Evolutionary conservation across 2,797 vertebrate species (phyloP).

Genomic region (Typhlichthys subterraneus): DNA sequence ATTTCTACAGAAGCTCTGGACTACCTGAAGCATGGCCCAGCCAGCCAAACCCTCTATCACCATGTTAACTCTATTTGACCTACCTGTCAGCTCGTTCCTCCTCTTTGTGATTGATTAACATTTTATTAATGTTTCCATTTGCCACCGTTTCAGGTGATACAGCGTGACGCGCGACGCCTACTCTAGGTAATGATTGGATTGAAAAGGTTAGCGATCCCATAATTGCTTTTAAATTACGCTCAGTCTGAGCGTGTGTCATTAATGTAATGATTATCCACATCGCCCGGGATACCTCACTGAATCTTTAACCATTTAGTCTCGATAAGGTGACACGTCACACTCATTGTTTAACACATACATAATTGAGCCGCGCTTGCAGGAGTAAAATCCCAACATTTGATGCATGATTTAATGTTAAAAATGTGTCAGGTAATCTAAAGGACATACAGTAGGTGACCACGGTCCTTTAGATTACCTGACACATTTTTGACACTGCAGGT

Average conservation of each 20-base stretch:
- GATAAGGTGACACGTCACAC: conserved; percentile 61
- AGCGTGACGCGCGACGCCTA: conserved; percentile 44
- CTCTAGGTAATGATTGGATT: conserved; percentile 68
- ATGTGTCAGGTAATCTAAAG: too few relatives aligned
- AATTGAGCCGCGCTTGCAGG: conserved; percentile 14
- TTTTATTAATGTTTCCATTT: conserved; percentile 72
- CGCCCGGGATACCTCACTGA: conserved; percentile 57
- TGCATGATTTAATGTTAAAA: too few relatives aligned
- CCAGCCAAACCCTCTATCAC: conserved; percentile 36
- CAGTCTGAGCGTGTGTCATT: conserved; percentile 61
- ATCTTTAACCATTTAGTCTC: conserved; percentile 61
- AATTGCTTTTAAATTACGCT: conserved; percentile 77
- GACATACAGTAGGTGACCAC: background rate
- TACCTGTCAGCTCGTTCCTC: conserved; percentile 48
- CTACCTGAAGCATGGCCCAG: conserved; percentile 7
- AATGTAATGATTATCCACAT: conserved; percentile 72
- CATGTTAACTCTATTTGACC: conserved; percentile 50
- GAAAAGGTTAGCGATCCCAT: conserved; percentile 74
- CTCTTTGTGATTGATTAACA: conserved; percentile 68
- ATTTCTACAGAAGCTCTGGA: conserved; percentile 32
- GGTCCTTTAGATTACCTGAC: background rate
- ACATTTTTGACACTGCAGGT: background rate
- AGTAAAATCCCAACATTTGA: conserved; percentile 24
- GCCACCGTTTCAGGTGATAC: conserved; percentile 61
- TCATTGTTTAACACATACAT: conserved; percentile 45